Conservation (phyloP, 2,113 vertebrate genomes). For the Anthoscopus minutus region DNA sequence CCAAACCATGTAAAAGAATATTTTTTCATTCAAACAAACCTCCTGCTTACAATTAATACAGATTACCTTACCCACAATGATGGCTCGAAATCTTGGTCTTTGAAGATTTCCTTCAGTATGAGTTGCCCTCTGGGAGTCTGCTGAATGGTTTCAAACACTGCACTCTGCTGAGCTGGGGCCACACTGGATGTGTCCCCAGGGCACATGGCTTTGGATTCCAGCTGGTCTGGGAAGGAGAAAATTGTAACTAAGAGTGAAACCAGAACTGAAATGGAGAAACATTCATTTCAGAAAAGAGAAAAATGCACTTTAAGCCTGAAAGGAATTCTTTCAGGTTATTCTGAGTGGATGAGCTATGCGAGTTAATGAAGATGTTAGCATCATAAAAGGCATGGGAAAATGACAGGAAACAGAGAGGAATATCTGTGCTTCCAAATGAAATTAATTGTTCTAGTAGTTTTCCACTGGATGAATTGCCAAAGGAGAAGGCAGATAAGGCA, state of each 20-base stretch:
- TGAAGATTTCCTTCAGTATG: conserved; percentile 33
- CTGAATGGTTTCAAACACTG: conserved; percentile 56
- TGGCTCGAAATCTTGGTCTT: background rate
- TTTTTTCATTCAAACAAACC: background rate
- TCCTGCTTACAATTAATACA: background rate
- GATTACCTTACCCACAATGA: background rate
- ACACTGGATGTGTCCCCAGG: background rate
- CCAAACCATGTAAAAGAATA: background rate
- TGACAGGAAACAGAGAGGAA: background rate
- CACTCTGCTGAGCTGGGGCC: conserved; percentile 30
- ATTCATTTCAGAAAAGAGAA: background rate
- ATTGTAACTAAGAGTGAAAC: background rate
- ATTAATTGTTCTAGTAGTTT: background rate
- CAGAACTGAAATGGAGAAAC: background rate
- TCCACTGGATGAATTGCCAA: background rate
- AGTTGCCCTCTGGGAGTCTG: conserved; percentile 17
- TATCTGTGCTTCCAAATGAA: background rate
- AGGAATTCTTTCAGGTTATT: background rate
- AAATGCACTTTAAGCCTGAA: background rate
- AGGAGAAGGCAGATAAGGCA: background rate
- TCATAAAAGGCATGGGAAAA: background rate
- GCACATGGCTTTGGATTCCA: background rate
- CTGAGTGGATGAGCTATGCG: background rate
- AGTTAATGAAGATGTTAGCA: background rate
- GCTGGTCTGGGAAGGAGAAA: background rate